These are phyloP conservation scores for Heliconius ethilla DNA, from an alignment of 2,888 invertebrate genomes.

Conservation along the genomic window DNA sequence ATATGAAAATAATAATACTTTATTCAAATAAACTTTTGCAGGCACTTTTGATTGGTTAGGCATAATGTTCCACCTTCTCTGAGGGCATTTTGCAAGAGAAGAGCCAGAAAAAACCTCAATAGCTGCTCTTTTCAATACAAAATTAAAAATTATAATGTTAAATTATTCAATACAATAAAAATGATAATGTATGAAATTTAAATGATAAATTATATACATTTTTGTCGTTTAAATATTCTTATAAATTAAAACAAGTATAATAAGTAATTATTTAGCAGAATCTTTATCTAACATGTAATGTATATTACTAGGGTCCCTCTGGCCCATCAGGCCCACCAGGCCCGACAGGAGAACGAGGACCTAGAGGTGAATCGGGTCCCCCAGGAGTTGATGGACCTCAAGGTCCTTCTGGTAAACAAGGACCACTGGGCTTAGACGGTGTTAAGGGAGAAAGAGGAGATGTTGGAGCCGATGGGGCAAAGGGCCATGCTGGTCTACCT, in stretches of 20 bases:
- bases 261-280: neutral
- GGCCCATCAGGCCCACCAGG: constrained; percentile 86
- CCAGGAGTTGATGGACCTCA: constrained; percentile 89
- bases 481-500: constrained; percentile 91
- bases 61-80: neutral
- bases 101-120: no score
- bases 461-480: constrained; percentile 86
- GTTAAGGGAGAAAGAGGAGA: constrained; percentile 83
- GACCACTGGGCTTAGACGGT: constrained; percentile 88
- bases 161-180: no score
- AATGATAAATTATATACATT: neutral
- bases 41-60: neutral
- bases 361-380: constrained; percentile 87
- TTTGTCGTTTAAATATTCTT: neutral
- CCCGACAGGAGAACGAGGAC: constrained; percentile 86
- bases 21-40: neutral
- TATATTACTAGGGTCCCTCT: constrained; percentile 82
- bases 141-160: no score
- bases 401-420: constrained; percentile 90
- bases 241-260: neutral
- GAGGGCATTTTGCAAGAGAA: neutral
- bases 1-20: neutral
- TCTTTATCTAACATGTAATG: constrained; percentile 1
- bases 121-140: no score
- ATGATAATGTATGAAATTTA: no score